A percentile compares a stretch with the other conserved stretches of the same genome.
phyloP scores from a whole-genome alignment of 2,113 vertebrate genomes.

The Gobius niger region DNA sequence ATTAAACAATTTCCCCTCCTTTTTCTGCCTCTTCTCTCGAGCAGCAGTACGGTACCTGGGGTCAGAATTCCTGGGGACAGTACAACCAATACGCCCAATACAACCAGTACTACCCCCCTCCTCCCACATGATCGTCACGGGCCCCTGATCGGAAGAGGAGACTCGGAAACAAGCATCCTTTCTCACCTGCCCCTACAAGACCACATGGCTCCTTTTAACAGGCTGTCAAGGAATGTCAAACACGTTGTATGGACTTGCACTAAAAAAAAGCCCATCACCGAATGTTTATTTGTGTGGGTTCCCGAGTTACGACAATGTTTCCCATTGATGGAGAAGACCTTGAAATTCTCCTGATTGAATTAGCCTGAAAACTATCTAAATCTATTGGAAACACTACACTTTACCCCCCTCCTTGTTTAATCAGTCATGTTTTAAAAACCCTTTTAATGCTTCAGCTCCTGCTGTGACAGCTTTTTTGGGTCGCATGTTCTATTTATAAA shows the following conservation, averaged over 20 bases:
- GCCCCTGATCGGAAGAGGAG: constrained; percentile 52
- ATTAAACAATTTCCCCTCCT: not conserved
- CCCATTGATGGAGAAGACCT: not conserved
- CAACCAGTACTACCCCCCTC: constrained; percentile 95
- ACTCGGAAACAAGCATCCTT: constrained; percentile 43
- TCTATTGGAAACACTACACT: not conserved
- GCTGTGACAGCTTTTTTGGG: constrained; percentile 34
- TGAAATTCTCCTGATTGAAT: not conserved
- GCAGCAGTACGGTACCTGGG: constrained; percentile 87
- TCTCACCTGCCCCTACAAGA: constrained; percentile 40
- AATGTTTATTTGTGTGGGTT: constrained; percentile 23
- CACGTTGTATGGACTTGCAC: constrained; percentile 6
- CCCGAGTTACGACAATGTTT: not conserved
- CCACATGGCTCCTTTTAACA: constrained; percentile 19
- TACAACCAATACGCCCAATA: constrained; percentile 82
- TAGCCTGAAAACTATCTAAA: not conserved
- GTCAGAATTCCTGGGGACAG: constrained; percentile 90
- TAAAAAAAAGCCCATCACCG: constrained; percentile 15
- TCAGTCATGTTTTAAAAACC: constrained; percentile 12
- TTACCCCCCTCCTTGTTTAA: constrained; percentile 27
- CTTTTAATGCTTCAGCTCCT: constrained; percentile 13
- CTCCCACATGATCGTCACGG: constrained; percentile 84
- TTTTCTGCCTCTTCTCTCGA: constrained; percentile 7
- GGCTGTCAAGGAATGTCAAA: constrained; percentile 21
- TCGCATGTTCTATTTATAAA: constrained; percentile 61